These are phyloP conservation scores for Apotomis turbidana DNA, from an alignment of 2,888 invertebrate species.

Conservation along the genomic window DNA sequence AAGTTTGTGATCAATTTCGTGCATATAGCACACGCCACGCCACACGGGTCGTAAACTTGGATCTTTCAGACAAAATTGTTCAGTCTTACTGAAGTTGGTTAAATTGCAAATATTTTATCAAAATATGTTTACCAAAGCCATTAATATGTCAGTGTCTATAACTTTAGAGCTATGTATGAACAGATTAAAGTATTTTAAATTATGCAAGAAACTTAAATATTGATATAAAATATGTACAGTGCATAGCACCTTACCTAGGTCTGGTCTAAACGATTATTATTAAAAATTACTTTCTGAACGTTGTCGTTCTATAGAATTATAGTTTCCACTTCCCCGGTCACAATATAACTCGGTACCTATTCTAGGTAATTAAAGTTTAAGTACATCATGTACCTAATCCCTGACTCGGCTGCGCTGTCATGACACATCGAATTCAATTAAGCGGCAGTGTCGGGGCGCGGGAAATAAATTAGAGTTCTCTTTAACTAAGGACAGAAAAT, in stretches of 20 bases:
- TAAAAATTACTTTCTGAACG: no score
- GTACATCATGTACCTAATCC: constrained; percentile 2
- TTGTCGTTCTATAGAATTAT: no score
- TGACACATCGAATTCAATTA: constrained; percentile 20
- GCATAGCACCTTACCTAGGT: no score
- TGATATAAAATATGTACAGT: no score
- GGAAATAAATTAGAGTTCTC: constrained; percentile 27
- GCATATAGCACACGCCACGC: constrained; percentile 3
- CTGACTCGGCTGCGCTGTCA: not conserved
- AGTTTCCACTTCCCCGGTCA: not conserved
- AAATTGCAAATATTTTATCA: not conserved
- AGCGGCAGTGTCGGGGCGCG: not conserved
- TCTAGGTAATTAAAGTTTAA: not conserved
- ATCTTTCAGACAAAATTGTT: constrained; percentile 23
- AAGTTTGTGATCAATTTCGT: constrained; percentile 26
- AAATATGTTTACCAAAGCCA: not conserved
- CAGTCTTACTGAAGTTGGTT: constrained; percentile 7
- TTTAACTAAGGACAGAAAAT: constrained; percentile 30
- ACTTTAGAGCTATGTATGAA: no score
- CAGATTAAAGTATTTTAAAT: no score
- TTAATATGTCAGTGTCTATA: no score
- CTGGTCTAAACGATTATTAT: no score
- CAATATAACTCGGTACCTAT: not conserved
- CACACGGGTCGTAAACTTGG: constrained; percentile 21
- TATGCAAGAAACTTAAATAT: no score